phyloP scores from a whole-genome alignment of 2,113 vertebrate species.

The Phylloscopus whistleri region DNA sequence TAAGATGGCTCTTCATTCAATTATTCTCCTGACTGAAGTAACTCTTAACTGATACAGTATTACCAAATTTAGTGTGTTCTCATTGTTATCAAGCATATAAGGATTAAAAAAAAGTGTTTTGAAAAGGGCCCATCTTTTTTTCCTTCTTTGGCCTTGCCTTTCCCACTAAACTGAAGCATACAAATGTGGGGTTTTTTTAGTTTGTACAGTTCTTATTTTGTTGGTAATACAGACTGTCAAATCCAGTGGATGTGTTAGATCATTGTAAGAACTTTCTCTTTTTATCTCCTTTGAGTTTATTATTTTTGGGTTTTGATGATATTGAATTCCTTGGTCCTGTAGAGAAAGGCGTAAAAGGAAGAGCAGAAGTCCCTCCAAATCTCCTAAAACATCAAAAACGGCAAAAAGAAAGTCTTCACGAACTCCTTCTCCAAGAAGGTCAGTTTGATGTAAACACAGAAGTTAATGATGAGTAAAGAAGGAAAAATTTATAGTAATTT shows the following conservation, averaged over 20 bases:
- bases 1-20: background rate
- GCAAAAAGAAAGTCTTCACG: constrained; percentile 81
- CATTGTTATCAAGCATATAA: background rate
- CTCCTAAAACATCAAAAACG: constrained; percentile 81
- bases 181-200: background rate
- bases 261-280: background rate
- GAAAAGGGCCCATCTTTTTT: background rate
- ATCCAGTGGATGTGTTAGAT: background rate
- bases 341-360: constrained; percentile 85
- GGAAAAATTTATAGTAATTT: background rate
- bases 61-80: background rate
- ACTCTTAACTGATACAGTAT: background rate
- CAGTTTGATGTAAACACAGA: background rate
- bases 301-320: background rate
- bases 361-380: constrained; percentile 82
- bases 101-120: background rate
- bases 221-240: background rate
- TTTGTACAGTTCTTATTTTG: background rate
- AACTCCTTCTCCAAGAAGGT: constrained; percentile 88
- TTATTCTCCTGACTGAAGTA: background rate
- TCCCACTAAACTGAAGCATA: background rate
- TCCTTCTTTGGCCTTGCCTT: background rate
- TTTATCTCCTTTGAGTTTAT: background rate
- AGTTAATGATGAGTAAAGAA: background rate
- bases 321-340: background rate